phyloP scores from a whole-genome alignment of 1,140 invertebrate genomes.

The Cecropterus lyciades region DNA sequence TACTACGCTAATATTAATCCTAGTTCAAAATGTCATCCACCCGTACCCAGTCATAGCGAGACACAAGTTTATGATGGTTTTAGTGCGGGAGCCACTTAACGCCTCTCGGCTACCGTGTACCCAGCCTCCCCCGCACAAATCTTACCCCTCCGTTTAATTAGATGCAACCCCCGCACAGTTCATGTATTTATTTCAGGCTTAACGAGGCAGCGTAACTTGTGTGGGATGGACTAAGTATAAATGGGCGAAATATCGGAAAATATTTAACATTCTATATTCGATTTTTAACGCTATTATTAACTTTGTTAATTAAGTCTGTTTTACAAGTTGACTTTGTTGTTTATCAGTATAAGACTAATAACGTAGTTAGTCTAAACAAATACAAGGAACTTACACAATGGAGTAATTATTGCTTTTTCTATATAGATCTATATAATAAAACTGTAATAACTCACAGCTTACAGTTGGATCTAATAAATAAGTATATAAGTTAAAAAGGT shows the following conservation, averaged over 20 bases:
- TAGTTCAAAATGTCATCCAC: constrained; percentile 22
- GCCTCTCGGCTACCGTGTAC: constrained; percentile 69
- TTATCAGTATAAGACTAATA: no score
- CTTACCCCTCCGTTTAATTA: constrained; percentile 56
- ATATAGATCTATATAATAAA: no score
- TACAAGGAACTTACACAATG: no score
- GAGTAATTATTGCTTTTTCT: no score
- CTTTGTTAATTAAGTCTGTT: no score
- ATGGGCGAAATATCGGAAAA: constrained; percentile 1
- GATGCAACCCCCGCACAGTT: constrained; percentile 49
- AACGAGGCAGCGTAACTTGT: constrained; percentile 43
- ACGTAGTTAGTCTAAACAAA: no score
- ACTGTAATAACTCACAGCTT: no score
- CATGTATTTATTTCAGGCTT: constrained; percentile 48
- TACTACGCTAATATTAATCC: no score
- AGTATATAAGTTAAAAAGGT: no score
- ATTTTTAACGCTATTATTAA: no score
- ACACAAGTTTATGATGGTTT: constrained; percentile 81
- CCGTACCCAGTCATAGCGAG: constrained; percentile 65
- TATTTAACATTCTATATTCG: background rate
- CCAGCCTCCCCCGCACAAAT: constrained; percentile 30
- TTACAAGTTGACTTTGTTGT: no score
- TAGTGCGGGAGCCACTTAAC: constrained; percentile 77
- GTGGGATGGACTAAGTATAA: constrained; percentile 18
- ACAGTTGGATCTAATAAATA: no score